phyloP scores from a whole-genome alignment of 2,888 invertebrate species.

The Imbricaverruca yamaguchii region DNA sequence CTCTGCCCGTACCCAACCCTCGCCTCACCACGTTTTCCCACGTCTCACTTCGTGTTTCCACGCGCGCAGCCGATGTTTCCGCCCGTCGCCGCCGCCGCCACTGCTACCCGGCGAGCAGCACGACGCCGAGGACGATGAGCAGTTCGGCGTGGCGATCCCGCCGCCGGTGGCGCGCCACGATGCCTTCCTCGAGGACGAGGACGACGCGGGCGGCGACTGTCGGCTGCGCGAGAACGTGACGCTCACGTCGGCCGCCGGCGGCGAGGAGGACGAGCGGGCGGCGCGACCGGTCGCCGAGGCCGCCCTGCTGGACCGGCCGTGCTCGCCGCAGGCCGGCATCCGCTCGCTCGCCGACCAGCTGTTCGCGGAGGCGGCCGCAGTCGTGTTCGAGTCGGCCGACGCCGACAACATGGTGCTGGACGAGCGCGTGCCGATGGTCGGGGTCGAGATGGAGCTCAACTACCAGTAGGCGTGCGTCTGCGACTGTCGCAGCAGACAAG shows the following conservation, averaged over 20 bases:
- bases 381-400: background rate
- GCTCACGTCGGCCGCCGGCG: background rate
- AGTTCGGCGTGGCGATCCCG: background rate
- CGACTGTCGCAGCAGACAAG: background rate
- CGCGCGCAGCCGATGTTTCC: background rate
- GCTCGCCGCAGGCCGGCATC: background rate
- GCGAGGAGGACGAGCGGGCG: background rate
- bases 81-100: background rate
- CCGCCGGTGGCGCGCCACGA: constrained; percentile 4
- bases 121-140: background rate
- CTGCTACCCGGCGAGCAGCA: background rate
- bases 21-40: too few species aligned
- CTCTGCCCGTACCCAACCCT: too few species aligned
- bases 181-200: constrained; percentile 13
- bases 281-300: background rate
- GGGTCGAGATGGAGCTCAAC: constrained; percentile 8
- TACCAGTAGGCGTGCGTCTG: background rate
- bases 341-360: constrained; percentile 2
- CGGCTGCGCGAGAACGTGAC: background rate
- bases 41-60: too few species aligned
- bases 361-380: constrained; percentile 12
- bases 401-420: background rate
- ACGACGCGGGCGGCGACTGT: background rate
- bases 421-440: background rate
- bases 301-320: background rate